Evolutionary conservation across 2,888 invertebrate genomes (phyloP), one percentile per base, ranked within the genome.

Genomic region (Ganaspis brasiliensis): DNA sequence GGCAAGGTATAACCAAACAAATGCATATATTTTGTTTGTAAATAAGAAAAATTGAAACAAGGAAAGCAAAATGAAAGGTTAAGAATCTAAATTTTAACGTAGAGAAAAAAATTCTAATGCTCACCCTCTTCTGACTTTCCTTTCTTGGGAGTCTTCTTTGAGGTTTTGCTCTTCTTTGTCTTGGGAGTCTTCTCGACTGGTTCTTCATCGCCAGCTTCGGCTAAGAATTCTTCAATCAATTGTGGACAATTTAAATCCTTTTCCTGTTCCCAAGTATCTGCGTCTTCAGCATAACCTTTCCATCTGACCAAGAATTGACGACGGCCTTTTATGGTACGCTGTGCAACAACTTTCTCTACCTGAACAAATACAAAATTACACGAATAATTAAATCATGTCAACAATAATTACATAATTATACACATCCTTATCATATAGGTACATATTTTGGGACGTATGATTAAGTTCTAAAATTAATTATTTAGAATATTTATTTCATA

Each of bases 261-360:
- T 83, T 95, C 95, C 6, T 95, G 94, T 87, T 96, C 96, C 96
- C 96, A 96, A 0, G 95, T 95, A 86, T 96, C 96, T 80, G 93
- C 93, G 56, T 94, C 94, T 67, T 94, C 93, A 75, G 92, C 92
- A 83, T 96, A 96, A 0, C 96, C 96, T 87, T 96, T 96, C 96
- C 96, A 96, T 83, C 95, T 93, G 52, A 96, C 95, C 49, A 95
- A 91, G 88, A 94, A 96, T 85, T 94, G 94, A 1, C 94, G 92
- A 72, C 94, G 93, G 1, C 96, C 95, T 85, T 94, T 94, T 9
- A 95, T 93, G 63, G 93, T 93, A 88, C 96, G 96, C 12, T 95
- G 94, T 81, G 94, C 95, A 14, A 96, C 89, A 24, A 96, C 93
- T 85, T 94, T 94, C 81, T 96, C 95, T 2, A 96, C 96, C 95